Base-by-base conservation (phyloP, 2,797 vertebrate genomes). In the Linurgus olivaceus region DNA sequence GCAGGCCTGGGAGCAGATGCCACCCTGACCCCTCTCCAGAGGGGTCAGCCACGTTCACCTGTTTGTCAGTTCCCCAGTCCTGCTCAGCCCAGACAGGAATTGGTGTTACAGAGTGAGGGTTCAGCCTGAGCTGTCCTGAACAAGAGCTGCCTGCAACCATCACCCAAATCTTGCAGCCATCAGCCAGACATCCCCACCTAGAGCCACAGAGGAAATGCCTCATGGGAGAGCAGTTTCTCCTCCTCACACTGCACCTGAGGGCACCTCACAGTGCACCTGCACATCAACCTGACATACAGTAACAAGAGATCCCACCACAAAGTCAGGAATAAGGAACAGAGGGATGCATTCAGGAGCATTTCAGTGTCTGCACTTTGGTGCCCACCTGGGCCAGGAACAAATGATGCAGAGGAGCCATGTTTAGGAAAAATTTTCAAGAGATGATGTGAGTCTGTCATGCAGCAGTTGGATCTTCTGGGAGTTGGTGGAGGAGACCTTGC, bases 251-350 rank as follows among this genome's bases (percentile, higher is more conserved):
- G 40, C 31, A 45, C 55, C 70, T 37, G 55, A 66, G 67, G 26
- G 13, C 42, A 28, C 24, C 24, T 68, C 52, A 47, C 51, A 55
- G 29, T 35, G 5, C 8, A 0, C 61, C 62, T 42, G 16, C 38
- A 23, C 12, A 11, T 7, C 63, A 52, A 7, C 42, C 44, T 5
- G 0, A 44, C 1, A 29, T 6, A 48, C 28, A 17, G 0, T 2
- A 47, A 12, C 23, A 28, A 52, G 55, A 86, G 45, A 33, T 57
- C 10, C 67, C 82, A 7, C 38, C 28, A n/a, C 48, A 70, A 2
- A 40, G 14, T 12, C 0, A 10, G 31, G 13, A 31, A 50, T 5
- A n/a, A 75, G 54, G 54, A 62, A 7, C 20, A 25, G 29, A 73
- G 31, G 50, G 62, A 47, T 35, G 31, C 23, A 4, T 29, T 75